phyloP scores from a whole-genome alignment of 1,140 invertebrate species.

The Drosophila orosa region DNA sequence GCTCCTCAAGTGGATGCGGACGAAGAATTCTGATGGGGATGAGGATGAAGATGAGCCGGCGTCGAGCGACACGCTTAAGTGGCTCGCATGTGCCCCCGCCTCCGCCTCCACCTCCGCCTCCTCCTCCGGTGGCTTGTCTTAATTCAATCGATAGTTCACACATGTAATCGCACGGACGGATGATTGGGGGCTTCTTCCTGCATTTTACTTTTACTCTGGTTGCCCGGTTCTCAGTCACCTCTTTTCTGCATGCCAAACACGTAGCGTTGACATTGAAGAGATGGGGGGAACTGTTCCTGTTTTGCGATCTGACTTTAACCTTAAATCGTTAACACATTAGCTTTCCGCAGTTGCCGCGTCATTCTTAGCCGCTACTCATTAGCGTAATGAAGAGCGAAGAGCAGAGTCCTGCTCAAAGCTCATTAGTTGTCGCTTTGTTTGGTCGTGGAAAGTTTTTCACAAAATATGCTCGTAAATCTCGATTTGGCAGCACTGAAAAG shows the following conservation, averaged over 20 bases:
- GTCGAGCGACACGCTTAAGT: slow-evolving; percentile 72
- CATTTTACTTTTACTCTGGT: slow-evolving; percentile 44
- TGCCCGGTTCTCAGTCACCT: slow-evolving; percentile 28
- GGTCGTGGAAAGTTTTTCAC: slow-evolving; percentile 61
- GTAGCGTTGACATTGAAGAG: slow-evolving; percentile 67
- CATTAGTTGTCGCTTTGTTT: slow-evolving; percentile 71
- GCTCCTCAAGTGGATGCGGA: slow-evolving; percentile 71
- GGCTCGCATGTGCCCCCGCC: slow-evolving; percentile 42
- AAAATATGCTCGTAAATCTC: slow-evolving; percentile 82
- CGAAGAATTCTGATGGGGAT: slow-evolving; percentile 16
- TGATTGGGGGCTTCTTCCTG: slow-evolving; percentile 78
- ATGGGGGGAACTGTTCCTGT: slow-evolving; percentile 32
- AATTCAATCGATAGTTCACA: slow-evolving; percentile 83
- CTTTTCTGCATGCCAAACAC: slow-evolving; percentile 76
- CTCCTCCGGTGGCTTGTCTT: slow-evolving; percentile 59
- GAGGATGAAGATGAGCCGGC: slow-evolving; percentile 37
- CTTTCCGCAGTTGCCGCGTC: slow-evolving; percentile 53
- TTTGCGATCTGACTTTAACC: slow-evolving; percentile 65
- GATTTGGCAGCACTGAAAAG: slow-evolving; percentile 65
- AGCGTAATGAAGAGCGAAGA: slow-evolving; percentile 64
- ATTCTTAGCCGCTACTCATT: slow-evolving; percentile 57
- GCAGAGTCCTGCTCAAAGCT: slow-evolving; percentile 56
- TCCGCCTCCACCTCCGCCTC: background rate
- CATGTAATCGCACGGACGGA: slow-evolving; percentile 75
- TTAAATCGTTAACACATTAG: slow-evolving; percentile 63